phyloP scores from a whole-genome alignment of 2,113 vertebrate species.

The Rafetus swinhoei region DNA sequence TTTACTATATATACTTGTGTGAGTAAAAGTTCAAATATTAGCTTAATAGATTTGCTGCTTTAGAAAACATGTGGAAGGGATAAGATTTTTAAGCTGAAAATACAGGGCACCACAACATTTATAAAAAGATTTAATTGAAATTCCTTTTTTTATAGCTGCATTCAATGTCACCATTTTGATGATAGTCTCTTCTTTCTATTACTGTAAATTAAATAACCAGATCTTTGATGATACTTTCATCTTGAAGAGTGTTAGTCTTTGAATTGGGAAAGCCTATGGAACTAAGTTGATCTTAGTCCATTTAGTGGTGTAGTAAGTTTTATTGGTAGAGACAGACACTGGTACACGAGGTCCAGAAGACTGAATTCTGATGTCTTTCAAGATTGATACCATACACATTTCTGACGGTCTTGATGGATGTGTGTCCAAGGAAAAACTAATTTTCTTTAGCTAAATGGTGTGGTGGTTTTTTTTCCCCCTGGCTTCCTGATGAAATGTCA shows the following conservation, averaged over 20 bases:
- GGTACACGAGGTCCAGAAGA: constrained; percentile 42
- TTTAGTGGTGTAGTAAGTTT: neutral
- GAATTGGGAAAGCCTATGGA: neutral
- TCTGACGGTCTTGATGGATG: constrained; percentile 69
- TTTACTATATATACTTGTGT: neutral
- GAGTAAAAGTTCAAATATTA: neutral
- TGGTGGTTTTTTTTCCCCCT: constrained; percentile 18
- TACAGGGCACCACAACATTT: neutral
- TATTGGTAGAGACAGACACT: constrained; percentile 25
- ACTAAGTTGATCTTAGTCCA: neutral
- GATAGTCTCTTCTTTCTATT: neutral
- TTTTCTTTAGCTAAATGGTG: constrained; percentile 72
- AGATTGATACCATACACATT: constrained; percentile 58
- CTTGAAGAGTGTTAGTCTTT: neutral
- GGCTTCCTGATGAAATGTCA: constrained; percentile 65
- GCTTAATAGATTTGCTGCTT: neutral
- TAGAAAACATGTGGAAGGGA: too few species aligned
- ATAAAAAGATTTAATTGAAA: neutral
- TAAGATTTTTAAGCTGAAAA: neutral
- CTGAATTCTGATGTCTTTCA: constrained; percentile 62
- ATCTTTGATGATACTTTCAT: neutral
- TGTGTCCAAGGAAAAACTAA: constrained; percentile 62
- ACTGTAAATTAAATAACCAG: neutral
- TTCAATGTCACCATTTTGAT: neutral
- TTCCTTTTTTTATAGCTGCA: neutral